phyloP scores from a whole-genome alignment of 2,797 vertebrate species.

The Mallotus villosus region DNA sequence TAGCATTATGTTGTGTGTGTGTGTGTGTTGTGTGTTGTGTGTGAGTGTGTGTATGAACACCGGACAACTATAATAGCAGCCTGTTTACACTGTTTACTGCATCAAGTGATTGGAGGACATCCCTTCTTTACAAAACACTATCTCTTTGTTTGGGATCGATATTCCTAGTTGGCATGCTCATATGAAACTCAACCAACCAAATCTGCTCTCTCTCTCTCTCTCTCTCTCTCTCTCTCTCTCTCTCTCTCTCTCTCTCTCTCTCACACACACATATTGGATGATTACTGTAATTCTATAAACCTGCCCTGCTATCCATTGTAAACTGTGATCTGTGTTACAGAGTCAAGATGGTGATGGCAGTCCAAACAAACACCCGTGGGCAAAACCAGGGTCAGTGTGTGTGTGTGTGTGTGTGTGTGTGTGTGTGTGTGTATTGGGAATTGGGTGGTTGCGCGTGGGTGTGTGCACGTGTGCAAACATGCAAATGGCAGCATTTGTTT shows the following conservation, averaged over 20 bases:
- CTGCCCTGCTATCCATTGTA: slow-evolving; percentile 18
- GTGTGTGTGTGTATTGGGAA: not conserved
- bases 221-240: slow-evolving; percentile 7
- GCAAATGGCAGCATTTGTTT: not conserved
- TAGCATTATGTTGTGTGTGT: not conserved
- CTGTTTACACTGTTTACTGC: not conserved
- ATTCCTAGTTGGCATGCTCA: not conserved
- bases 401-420: slow-evolving; percentile 4
- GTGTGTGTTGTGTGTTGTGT: not conserved
- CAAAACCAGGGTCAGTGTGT: slow-evolving; percentile 85
- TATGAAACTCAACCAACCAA: slow-evolving; percentile 69
- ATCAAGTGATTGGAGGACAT: not conserved
- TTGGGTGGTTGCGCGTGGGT: not conserved
- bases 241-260: slow-evolving; percentile 10
- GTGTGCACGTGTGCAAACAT: not conserved
- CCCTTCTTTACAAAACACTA: not conserved
- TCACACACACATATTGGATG: slow-evolving; percentile 31
- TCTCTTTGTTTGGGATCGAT: not conserved
- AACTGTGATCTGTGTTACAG: slow-evolving; percentile 70
- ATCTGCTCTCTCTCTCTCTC: slow-evolving; percentile 23
- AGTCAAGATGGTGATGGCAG: slow-evolving; percentile 76
- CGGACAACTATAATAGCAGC: not conserved
- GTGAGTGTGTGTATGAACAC: not conserved
- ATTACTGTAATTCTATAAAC: slow-evolving; percentile 29
- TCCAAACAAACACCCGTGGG: slow-evolving; percentile 82